Evolutionary conservation across 1,140 invertebrate genomes (phyloP).

Genomic region (Calycopis cecrops): DNA sequence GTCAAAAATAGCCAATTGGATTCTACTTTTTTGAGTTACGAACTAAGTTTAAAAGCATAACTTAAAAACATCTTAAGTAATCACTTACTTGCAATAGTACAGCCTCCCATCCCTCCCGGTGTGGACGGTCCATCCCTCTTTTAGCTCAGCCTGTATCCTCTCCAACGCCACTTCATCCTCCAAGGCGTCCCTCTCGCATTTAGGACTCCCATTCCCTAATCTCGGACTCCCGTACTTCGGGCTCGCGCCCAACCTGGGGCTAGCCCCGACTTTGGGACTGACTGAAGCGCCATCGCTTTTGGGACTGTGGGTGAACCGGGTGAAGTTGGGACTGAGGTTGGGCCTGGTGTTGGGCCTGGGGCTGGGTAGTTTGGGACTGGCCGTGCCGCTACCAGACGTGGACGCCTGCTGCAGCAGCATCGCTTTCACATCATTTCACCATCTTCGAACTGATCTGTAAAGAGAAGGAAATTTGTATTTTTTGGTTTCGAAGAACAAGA

Average conservation of each 20-base stretch:
- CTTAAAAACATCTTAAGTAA: slow-evolving; percentile 53
- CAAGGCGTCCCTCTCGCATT: slow-evolving; percentile 32
- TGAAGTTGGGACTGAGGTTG: slow-evolving; percentile 34
- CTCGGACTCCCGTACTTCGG: slow-evolving; percentile 54
- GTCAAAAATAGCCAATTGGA: no score
- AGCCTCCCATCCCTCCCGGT: slow-evolving; percentile 82
- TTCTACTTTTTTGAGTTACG: no score
- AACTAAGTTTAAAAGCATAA: no score
- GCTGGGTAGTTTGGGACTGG: slow-evolving; percentile 53
- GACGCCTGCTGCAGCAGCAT: slow-evolving; percentile 70
- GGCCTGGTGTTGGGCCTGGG: slow-evolving; percentile 32
- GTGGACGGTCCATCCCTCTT: slow-evolving; percentile 83
- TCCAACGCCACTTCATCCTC: slow-evolving; percentile 69
- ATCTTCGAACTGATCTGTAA: slow-evolving; percentile 52
- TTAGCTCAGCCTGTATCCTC: slow-evolving; percentile 72
- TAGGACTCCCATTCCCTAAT: slow-evolving; percentile 45
- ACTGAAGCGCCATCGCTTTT: slow-evolving; percentile 52
- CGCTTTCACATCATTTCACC: slow-evolving; percentile 60
- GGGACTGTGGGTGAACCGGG: slow-evolving; percentile 45
- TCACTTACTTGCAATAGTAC: slow-evolving; percentile 88
- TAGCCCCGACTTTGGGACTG: slow-evolving; percentile 45
- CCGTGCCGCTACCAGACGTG: slow-evolving; percentile 62
- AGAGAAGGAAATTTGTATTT: slow-evolving; percentile 17
- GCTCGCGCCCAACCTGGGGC: slow-evolving; percentile 43
- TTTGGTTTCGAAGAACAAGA: no score